Percentiles rank a stretch among this genome's conserved stretches.
Conservation (phyloP, 2,113 vertebrate species). For the Sarotherodon lohbergeri region DNA sequence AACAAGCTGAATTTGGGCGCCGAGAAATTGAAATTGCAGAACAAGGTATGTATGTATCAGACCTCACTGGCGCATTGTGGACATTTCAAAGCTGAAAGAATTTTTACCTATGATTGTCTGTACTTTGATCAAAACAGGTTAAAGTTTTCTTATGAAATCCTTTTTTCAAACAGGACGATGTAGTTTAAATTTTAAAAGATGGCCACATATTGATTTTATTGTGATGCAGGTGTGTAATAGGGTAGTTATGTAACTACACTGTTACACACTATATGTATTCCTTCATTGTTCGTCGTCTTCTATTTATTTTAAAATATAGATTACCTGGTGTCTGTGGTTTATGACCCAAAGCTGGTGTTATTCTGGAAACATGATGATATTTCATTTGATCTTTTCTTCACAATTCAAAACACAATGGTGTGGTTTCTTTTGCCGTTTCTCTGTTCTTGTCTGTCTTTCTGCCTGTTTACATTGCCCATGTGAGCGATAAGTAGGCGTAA, state of each 20-base stretch:
- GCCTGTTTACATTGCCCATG: not conserved
- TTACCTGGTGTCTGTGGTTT: not conserved
- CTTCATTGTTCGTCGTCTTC: not conserved
- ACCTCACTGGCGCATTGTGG: not conserved
- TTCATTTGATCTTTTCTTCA: not conserved
- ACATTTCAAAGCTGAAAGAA: fast-evolving
- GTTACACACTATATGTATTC: not conserved
- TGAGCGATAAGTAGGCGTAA: not conserved
- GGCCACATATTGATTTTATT: not conserved
- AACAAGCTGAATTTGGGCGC: conserved; percentile 96
- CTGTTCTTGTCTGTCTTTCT: not conserved
- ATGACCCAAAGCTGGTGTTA: not conserved
- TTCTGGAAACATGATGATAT: conserved; percentile 2
- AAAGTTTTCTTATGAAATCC: not conserved
- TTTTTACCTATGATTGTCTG: not conserved
- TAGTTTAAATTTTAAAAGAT: not conserved
- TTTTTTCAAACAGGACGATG: not conserved
- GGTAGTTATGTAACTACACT: not conserved
- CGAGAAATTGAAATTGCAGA: conserved; percentile 98
- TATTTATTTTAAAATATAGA: not conserved
- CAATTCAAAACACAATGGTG: not conserved
- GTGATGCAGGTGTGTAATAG: not conserved
- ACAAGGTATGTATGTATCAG: conserved; percentile 80
- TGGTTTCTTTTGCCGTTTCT: not conserved
- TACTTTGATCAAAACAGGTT: not conserved